Evolutionary conservation across 2,797 vertebrate genomes (phyloP).

Genomic region (Sternarchorhynchus goeldii): DNA sequence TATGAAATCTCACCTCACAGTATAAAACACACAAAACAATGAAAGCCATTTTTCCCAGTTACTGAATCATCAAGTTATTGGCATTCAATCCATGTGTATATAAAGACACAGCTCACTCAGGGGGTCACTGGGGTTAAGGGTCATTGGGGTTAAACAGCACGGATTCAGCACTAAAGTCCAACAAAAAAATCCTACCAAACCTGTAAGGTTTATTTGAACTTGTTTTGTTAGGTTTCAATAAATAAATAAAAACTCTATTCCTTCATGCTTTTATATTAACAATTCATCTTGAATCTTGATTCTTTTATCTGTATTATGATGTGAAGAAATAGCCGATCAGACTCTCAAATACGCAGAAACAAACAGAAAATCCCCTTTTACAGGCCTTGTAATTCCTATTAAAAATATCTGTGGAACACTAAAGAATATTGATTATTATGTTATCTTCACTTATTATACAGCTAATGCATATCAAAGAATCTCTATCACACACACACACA

Average conservation of each 20-base stretch:
- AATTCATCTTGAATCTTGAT: too few relatives aligned
- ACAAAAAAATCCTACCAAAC: background rate
- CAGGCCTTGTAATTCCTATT: too few relatives aligned
- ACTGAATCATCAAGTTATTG: background rate
- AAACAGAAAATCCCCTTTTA: too few relatives aligned
- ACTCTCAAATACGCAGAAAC: too few relatives aligned
- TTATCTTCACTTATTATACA: background rate
- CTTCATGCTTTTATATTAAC: too few relatives aligned
- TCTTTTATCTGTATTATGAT: too few relatives aligned
- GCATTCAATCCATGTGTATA: background rate
- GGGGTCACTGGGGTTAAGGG: conserved; percentile 3
- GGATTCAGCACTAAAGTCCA: background rate
- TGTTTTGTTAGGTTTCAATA: too few relatives aligned
- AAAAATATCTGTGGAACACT: background rate
- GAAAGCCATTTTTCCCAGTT: background rate
- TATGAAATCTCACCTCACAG: background rate
- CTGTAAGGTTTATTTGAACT: too few relatives aligned
- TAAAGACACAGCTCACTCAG: background rate
- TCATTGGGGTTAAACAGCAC: conserved; percentile 10
- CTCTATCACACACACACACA: background rate
- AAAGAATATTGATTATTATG: background rate
- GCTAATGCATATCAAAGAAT: background rate
- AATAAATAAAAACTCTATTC: too few relatives aligned
- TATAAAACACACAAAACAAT: background rate
- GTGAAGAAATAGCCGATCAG: too few relatives aligned